A percentile compares a stretch with the other conserved stretches of the same genome.
Conservation (phyloP, 2,888 invertebrate genomes). For the Psococerastis gibbosa region DNA sequence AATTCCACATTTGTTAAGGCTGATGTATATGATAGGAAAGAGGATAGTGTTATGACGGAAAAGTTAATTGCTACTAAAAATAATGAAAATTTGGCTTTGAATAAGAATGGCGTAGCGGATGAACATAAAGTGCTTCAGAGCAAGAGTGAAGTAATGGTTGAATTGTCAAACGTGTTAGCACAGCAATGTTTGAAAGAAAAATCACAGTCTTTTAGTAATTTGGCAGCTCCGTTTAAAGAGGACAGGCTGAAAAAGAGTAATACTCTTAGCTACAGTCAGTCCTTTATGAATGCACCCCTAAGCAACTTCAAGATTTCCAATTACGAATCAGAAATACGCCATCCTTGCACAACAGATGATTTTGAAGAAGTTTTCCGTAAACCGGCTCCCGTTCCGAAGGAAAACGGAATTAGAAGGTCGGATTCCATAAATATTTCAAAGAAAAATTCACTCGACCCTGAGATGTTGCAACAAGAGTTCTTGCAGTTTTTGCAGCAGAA, state of each 20-base stretch:
- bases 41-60: no score
- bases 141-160: constrained; percentile 3
- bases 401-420: background rate
- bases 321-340: background rate
- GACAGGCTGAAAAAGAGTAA: constrained; percentile 1
- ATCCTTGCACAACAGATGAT: background rate
- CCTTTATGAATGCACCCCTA: background rate
- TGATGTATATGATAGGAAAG: no score
- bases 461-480: background rate
- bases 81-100: no score
- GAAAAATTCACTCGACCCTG: background rate
- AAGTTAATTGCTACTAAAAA: no score
- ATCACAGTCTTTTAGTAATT: constrained; percentile 7
- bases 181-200: constrained; percentile 2
- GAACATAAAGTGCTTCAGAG: background rate
- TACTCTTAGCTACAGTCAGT: constrained; percentile 1
- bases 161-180: background rate
- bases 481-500: constrained; percentile 6
- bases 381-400: background rate
- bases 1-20: no score
- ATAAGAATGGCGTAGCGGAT: no score
- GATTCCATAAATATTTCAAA: background rate
- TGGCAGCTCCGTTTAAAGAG: background rate
- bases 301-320: constrained; percentile 6
- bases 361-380: background rate